Base-by-base conservation (phyloP, 2,797 vertebrate genomes). In the Chanos chanos region DNA sequence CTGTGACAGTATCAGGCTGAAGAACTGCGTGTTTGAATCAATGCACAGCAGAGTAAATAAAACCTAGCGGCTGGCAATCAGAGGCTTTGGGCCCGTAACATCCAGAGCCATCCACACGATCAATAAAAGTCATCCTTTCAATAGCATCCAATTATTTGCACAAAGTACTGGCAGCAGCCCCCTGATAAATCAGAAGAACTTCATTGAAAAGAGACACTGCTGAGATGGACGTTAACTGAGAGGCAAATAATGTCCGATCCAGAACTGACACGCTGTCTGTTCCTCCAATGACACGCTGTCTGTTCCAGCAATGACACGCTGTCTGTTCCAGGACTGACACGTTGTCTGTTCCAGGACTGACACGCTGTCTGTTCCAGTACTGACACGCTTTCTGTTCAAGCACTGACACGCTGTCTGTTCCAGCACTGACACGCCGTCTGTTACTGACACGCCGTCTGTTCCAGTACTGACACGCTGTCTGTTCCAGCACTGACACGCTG, bases 121-220 rank as follows among this genome's bases (percentile, higher is more conserved):
- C 94, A 92, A 98, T 97, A 89, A 94, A 96, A 92, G 91, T 92
- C 93, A 95, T 97, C 94, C 92, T 94, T 94, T 94, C 92, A 94
- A 94, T 90, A 93, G 87, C 91, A 94, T 94, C 91, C 92, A 97
- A 96, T 98, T 97, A 97, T 94, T 92, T 94, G 89, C 91, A 94
- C 93, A 93, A 91, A 78, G 77, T 89, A 90, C 89, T 92, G 83
- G 76, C 81, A 88, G 85, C 81, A 83, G 87, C 87, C 31, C 86
- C 48, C 68, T 90, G 78, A 94, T 94, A 94, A 95, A 96, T 98
- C 92, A 92, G 86, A 61, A 53, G 66, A 85, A 92, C 85, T 91
- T 96, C 89, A 92, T 88, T 87, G 90, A 89, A 87, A 90, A 89
- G 82, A 85, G 73, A 88, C 80, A 80, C 79, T 71, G 81, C 83